Evolutionary conservation across 2,888 invertebrate species (phyloP), one percentile per base, ranked within the genome.

Genomic region (Xylota segnis): DNA sequence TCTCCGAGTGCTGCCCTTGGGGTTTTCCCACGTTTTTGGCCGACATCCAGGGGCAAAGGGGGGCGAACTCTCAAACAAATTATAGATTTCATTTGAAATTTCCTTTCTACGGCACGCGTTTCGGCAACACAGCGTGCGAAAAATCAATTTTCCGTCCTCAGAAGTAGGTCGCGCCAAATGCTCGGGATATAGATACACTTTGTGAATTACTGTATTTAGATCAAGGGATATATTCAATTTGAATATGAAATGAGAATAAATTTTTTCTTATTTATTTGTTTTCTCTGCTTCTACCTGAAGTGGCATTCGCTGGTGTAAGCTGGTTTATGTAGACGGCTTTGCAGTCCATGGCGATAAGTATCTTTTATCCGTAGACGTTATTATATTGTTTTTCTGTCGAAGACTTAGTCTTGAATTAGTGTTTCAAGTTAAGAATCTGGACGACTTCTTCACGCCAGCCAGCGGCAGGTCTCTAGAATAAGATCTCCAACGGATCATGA

Each of bases 41-140:
- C 16, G 34, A 37, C 32, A 18, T 34, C 34, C 34, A 50, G 3
- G 18, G n/a, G 16, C 4, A n/a, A n/a, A 47, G 7, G n/a, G 16
- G 58, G 14, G 23, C 1, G 3, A 52, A 23, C 40, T 32, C 18
- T 14, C 72, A 52, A 47, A 43, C 52, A 74, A 52, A 63, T 63
- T 71, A 27, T 37, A 32, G 23, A 71, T 71, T 59, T 59, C 37
- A 71, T 50, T 71, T 71, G 7, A 32, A 14, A 16, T 29, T 12
- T 63, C 32, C n/a, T 34, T 27, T 37, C 5, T 14, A n/a, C 43
- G 14, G 43, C 43, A 43, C 14, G 29, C 14, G 40, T 70, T 70
- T 23, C 10, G 43, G 23, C 45, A 32, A 58, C 56, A 58, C 70
- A 70, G 58, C 34, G n/a, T 58, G 58, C 6, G 43, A 58, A 70